These are phyloP conservation scores for Nothocercus nigrocapillus DNA, from an alignment of 2,113 vertebrate species.

Conservation along the genomic window DNA sequence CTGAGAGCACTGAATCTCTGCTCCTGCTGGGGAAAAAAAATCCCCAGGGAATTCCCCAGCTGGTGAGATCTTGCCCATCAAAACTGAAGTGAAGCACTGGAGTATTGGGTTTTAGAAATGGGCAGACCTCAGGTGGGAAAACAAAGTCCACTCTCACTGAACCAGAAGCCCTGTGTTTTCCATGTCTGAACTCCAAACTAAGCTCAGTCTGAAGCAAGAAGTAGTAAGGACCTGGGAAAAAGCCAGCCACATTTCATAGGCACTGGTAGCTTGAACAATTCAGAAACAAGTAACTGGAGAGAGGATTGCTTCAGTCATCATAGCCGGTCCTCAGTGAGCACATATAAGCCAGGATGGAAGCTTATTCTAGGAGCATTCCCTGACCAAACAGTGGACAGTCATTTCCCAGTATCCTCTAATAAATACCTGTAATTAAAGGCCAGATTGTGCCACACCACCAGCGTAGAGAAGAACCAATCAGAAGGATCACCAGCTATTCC, in stretches of 20 bases:
- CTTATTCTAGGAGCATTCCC: background rate
- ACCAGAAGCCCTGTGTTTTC: background rate
- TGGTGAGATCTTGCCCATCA: background rate
- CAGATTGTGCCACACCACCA: background rate
- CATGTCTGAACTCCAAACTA: background rate
- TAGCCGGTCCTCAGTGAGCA: background rate
- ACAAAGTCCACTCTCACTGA: background rate
- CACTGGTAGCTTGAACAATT: background rate
- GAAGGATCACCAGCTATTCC: background rate
- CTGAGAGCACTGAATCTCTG: background rate
- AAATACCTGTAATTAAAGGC: background rate
- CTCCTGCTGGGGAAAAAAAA: background rate
- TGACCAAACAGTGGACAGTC: background rate
- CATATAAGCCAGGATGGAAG: background rate
- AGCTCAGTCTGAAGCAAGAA: background rate
- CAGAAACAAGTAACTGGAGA: background rate
- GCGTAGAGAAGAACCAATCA: background rate
- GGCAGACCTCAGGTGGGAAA: background rate
- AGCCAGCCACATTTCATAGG: background rate
- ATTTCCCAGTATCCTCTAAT: background rate
- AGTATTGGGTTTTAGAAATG: background rate
- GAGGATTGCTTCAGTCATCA: background rate
- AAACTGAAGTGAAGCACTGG: background rate
- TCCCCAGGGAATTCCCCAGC: slow-evolving; percentile 41
- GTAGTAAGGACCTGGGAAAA: background rate